phyloP scores from a whole-genome alignment of 2,797 vertebrate genomes.

The Glossophaga mutica region DNA sequence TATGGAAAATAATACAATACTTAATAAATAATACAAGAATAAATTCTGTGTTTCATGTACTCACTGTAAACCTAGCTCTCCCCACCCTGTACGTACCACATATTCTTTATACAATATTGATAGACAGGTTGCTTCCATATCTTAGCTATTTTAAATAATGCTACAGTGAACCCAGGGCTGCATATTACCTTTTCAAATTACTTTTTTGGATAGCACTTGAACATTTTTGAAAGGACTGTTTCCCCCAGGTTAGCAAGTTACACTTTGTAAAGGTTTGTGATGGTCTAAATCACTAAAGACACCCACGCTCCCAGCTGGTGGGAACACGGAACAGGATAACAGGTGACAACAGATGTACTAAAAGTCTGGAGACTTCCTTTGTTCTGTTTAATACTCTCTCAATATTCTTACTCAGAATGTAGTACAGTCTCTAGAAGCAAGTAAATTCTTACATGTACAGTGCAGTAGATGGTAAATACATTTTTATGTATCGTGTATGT shows the following conservation, averaged over 20 bases:
- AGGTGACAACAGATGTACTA: background rate
- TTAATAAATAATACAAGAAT: background rate
- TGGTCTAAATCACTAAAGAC: background rate
- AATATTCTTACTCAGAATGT: background rate
- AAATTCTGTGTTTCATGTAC: background rate
- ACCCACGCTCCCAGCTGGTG: background rate
- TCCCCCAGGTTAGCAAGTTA: background rate
- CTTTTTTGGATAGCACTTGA: background rate
- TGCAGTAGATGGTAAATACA: background rate
- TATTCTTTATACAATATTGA: background rate
- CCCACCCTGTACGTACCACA: background rate
- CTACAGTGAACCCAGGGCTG: background rate
- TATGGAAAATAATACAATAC: background rate
- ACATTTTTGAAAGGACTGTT: background rate
- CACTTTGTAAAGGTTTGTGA: background rate
- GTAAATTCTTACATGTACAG: background rate
- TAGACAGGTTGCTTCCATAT: background rate
- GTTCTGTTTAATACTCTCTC: background rate
- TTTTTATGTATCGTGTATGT: background rate
- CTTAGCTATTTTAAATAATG: background rate
- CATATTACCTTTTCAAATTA: background rate
- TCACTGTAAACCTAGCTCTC: background rate
- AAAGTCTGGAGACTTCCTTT: background rate
- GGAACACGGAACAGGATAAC: background rate
- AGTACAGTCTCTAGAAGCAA: background rate